Base-by-base conservation (phyloP, 1,140 invertebrate genomes). In the Notospermus geniculatus region DNA sequence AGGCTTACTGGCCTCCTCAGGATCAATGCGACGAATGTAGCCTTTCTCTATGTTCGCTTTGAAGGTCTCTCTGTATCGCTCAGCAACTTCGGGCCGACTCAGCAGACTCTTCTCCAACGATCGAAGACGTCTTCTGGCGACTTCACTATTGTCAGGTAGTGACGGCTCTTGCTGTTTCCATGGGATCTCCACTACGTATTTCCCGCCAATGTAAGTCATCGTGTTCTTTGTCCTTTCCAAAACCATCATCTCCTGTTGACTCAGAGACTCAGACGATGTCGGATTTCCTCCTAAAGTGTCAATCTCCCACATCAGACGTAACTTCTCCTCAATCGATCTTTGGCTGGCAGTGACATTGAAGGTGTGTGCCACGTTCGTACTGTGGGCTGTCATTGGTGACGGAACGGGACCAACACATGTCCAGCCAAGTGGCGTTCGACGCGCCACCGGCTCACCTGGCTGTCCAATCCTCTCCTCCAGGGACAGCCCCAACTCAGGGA, bases 11-110 rank as follows among this genome's bases (percentile, higher is more conserved):
- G 9, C 5, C n/a, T 9, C n/a, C 19, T 50, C 46, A 50, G 25
- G 19, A 5, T 50, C 46, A 5, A 50, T n/a, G 4, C 4, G n/a
- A 5, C n/a, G 46, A 9, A 50, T 23, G 25, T 50, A 50, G 4
- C 46, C 5, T 50, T 50, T 50, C n/a, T 50, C 46, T 50, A 50
- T 27, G 46, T 50, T 50, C n/a, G 46, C 46, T 27, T 23, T 5
- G n/a, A 50, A 50, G 9, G 25, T 27, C 9, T 50, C 46, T 50
- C 46, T 50, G n/a, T 50, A 50, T 50, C n/a, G 39, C 19, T 19
- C 11, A 43, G 39, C 39, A 43, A 43, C 19, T 19, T 43, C 39
- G 11, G 11, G 11, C 11, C 19, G 11, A 13, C 19, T 43, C 11
- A 43, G 19, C 11, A 43, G 19, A 11, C 39, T 11, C 19, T 43